A percentile compares a stretch with the other conserved stretches of the same genome.
phyloP scores from a whole-genome alignment of 2,797 vertebrate genomes.

The Hydrophis major region DNA sequence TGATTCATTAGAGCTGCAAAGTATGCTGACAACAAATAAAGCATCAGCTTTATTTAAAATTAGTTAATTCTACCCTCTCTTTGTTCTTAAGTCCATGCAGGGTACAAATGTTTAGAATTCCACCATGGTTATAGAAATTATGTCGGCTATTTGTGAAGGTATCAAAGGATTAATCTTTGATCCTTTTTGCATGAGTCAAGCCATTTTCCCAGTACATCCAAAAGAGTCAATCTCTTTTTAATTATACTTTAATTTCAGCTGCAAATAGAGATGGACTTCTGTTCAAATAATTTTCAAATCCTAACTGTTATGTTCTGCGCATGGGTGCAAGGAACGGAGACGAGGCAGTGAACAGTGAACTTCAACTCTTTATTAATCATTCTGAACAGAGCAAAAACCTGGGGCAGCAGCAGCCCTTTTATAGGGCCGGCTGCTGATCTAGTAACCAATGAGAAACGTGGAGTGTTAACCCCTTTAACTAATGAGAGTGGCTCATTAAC shows the following conservation, averaged over 20 bases:
- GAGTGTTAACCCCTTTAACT: too few relatives aligned
- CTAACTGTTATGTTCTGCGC: not conserved
- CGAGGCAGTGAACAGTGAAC: too few relatives aligned
- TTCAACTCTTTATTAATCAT: too few relatives aligned
- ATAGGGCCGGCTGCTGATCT: too few relatives aligned
- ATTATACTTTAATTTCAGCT: slow-evolving; percentile 25
- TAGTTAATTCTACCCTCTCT: slow-evolving; percentile 21
- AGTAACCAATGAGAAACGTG: too few relatives aligned
- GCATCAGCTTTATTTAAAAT: slow-evolving; percentile 14
- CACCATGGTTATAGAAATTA: slow-evolving; percentile 19
- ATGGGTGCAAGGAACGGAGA: too few relatives aligned
- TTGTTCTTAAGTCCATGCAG: slow-evolving; percentile 18
- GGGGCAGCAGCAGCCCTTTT: too few relatives aligned
- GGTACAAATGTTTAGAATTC: slow-evolving; percentile 31
- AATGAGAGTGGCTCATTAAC: too few relatives aligned
- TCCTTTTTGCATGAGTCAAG: slow-evolving; percentile 28
- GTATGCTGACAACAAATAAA: not conserved
- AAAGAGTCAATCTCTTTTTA: slow-evolving; percentile 23
- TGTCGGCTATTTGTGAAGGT: slow-evolving; percentile 13
- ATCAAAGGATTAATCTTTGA: slow-evolving; percentile 28
- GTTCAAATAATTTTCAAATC: not conserved
- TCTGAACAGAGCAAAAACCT: too few relatives aligned
- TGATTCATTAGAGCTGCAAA: not conserved
- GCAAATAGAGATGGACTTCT: not conserved
- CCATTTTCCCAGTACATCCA: not conserved